Conservation (phyloP, 2,888 invertebrate genomes). For the Junonia oenone region DNA sequence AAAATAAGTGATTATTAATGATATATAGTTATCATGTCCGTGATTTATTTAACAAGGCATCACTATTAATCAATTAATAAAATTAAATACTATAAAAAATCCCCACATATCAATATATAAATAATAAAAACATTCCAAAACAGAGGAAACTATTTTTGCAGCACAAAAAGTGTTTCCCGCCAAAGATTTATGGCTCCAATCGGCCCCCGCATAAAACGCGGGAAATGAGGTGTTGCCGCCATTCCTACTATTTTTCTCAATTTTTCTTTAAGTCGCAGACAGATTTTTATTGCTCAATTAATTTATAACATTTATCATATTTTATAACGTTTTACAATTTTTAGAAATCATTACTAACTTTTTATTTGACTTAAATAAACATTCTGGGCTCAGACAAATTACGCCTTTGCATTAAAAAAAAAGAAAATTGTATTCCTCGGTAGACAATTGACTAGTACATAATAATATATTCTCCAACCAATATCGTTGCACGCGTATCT, state of each 20-base stretch:
- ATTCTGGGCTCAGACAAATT: no score
- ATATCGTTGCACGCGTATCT: conserved; percentile 15
- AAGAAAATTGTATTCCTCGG: background rate
- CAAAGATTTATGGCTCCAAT: conserved; percentile 67
- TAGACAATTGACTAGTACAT: background rate
- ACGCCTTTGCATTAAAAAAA: background rate
- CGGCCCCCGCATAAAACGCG: conserved; percentile 67
- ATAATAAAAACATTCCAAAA: conserved; percentile 51
- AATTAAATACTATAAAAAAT: conserved; percentile 8
- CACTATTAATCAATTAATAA: conserved; percentile 5
- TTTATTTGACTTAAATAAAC: no score
- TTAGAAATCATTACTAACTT: background rate
- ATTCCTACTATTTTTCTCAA: conserved; percentile 41
- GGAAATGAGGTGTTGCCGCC: conserved; percentile 75
- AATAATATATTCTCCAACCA: conserved; percentile 4
- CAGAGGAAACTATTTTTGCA: conserved; percentile 75
- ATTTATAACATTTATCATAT: conserved; percentile 35
- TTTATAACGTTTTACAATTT: conserved; percentile 4
- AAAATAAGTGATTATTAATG: background rate
- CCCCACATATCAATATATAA: conserved; percentile 13
- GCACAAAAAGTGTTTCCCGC: conserved; percentile 73
- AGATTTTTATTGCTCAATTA: conserved; percentile 71
- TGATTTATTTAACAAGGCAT: background rate
- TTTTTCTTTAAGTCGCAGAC: conserved; percentile 39
- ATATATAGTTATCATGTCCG: background rate